phyloP scores from a whole-genome alignment of 2,888 invertebrate species.

The Xylophagus ater region DNA sequence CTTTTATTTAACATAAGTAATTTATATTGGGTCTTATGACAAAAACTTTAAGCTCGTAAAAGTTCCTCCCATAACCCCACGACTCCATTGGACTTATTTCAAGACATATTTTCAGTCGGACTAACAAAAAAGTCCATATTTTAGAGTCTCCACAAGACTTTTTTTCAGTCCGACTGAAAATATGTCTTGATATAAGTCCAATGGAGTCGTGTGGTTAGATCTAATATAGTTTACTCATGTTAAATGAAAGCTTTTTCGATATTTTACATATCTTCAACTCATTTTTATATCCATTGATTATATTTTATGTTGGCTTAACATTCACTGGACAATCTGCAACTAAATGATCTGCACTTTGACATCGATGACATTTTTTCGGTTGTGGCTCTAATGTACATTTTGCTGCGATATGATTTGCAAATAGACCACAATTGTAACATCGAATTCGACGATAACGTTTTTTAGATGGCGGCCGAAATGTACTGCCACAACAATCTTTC shows the following conservation, averaged over 20 bases:
- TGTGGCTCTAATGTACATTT: conserved; percentile 80
- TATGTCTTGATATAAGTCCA: no score
- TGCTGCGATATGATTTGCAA: conserved; percentile 84
- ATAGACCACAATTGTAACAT: conserved; percentile 89
- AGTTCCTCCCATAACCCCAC: no score
- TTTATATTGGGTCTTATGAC: no score
- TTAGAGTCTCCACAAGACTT: no score
- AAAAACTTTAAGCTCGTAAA: no score
- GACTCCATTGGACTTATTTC: no score
- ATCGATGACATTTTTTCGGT: conserved; percentile 83
- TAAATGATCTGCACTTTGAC: conserved; percentile 78
- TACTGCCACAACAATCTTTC: conserved; percentile 68
- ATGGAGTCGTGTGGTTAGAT: no score
- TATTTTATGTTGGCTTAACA: conserved; percentile 35
- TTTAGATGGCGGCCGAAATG: conserved; percentile 66
- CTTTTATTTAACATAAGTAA: no score
- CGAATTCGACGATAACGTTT: conserved; percentile 78
- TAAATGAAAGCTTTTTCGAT: not conserved
- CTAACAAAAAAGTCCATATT: no score
- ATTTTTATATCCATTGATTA: not conserved
- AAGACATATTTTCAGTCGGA: no score
- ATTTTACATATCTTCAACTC: conserved; percentile 1
- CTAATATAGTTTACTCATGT: no score
- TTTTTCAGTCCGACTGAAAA: no score
- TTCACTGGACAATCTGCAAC: conserved; percentile 90